Evolutionary conservation across 2,888 invertebrate species (phyloP), one percentile per base, ranked within the genome.

Genomic region (Acrobeloides nanus): DNA sequence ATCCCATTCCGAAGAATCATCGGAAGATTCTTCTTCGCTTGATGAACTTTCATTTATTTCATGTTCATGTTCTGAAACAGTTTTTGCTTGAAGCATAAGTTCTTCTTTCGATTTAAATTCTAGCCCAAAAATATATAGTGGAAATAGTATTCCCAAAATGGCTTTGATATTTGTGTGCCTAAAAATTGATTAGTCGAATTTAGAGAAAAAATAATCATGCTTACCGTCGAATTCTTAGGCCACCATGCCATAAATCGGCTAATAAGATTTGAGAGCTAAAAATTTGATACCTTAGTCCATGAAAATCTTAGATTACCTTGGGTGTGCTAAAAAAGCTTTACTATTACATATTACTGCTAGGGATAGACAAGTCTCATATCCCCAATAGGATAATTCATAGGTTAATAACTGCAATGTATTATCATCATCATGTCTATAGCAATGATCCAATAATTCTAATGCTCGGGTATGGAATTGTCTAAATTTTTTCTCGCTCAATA

Each of bases 71-170:
- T 71, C 71, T 1, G 66, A 68, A 6, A 67, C 69, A 8, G 71
- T 93, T 80, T 95, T 93, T 39, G 95, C 95, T 88, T 95, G 93
- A 68, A 89, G 81, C 76, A 92, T 87, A 40, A 97, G 80, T 78
- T 97, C 95, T 76, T 97, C 93, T 74, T 88, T 86, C 40, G 90
- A 89, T 79, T 95, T 93, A 79, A 93, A 97, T 77, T 95, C 93
- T 76, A 95, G 80, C 74, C 82, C 84, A 62, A 86, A 81, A 46
- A 81, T 76, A 72, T 88, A 85, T 74, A 88, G 89, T 49, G 90
- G 89, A 76, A 83, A 84, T 61, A 92, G 75, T 64, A 95, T 81
- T 57, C 92, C 88, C 74, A 90, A 79, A 72, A 75, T 53, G 18
- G 71, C 70, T 82, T 92, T 95, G 20, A 92, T 77, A 75, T 89